Evolutionary conservation across 2,797 vertebrate genomes (phyloP), one percentile per base, ranked within the genome.

Genomic region (Coreius guichenoti): DNA sequence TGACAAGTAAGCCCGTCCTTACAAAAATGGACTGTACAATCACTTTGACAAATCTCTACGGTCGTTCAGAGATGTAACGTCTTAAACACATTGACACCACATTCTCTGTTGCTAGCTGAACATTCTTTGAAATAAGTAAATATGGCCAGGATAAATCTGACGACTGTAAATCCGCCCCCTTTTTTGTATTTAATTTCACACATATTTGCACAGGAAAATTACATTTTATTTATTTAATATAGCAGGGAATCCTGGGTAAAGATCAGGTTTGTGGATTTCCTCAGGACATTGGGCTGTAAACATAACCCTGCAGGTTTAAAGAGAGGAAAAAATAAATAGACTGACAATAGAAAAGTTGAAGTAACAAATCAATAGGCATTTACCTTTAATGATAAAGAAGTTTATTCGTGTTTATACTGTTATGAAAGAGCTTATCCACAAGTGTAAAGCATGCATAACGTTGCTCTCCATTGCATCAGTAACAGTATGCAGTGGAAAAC

Each of bases 141-240:
- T 93, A 92, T 88, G 90, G 89, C 87, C 88, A 84, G 88, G 90
- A 93, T 93, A 93, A 94, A 94, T 92, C 88, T 87, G 81, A 86
- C 45, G 39, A 88, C 87, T 93, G 90, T 92, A 93, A 92, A 92
- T 87, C 92, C 91, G 88, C 91, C 91, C 78, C 89, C 95, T 95
- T 93, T 92, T 95, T 92, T 96, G 93, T 96, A 94, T 95, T 96
- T 97, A 96, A 97, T 96, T 95, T 94, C 94, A 95, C 95, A 96
- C 92, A 94, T 95, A 96, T 97, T 97, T 96, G 95, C 94, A 96
- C 94, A 96, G 90, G 94, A 94, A 96, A 96, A 97, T 97, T 95
- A 94, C 93, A 95, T 96, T 95, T 95, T 93, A 95, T 95, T 96
- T 97, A 96, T 97, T 96, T 94, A 92, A 92, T 92, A 90, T 87